These are phyloP conservation scores for Phrixothrix hirtus DNA, from an alignment of 2,888 invertebrate genomes.

Conservation along the genomic window DNA sequence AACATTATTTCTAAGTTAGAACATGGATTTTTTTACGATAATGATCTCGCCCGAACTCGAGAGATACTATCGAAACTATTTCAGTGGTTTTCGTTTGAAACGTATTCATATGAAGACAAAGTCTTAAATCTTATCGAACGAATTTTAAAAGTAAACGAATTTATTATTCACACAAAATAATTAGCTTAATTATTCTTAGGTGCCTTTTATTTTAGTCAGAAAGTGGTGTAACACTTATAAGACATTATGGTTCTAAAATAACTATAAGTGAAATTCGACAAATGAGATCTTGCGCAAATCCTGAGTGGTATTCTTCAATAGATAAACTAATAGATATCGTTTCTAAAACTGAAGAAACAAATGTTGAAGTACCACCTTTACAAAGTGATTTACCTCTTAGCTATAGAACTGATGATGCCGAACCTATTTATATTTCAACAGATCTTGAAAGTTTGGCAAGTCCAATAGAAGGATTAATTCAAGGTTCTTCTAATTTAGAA, in stretches of 20 bases:
- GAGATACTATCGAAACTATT: constrained; percentile 64
- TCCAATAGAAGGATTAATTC: constrained; percentile 46
- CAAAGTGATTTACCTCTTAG: constrained; percentile 54
- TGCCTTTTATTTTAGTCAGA: constrained; percentile 53
- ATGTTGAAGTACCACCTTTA: constrained; percentile 57
- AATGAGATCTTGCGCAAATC: constrained; percentile 55
- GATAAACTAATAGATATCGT: constrained; percentile 58
- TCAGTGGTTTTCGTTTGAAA: constrained; percentile 65
- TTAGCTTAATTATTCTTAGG: constrained; percentile 2
- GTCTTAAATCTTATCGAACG: constrained; percentile 62
- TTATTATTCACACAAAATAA: too few species aligned
- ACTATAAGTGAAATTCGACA: constrained; percentile 56
- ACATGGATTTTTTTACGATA: constrained; percentile 64
- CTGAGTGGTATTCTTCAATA: constrained; percentile 53
- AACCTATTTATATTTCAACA: constrained; percentile 9
- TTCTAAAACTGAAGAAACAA: constrained; percentile 45
- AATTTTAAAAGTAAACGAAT: constrained; percentile 60
- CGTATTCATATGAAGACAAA: constrained; percentile 60
- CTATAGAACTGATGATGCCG: constrained; percentile 42
- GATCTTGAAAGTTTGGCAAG: constrained; percentile 45
- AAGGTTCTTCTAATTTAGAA: constrained; percentile 41
- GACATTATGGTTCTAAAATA: constrained; percentile 57
- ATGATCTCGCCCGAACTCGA: constrained; percentile 63
- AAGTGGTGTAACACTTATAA: constrained; percentile 59
- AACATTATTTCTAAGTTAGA: constrained; percentile 63